Evolutionary conservation across 1,140 invertebrate genomes (phyloP), one percentile per base, ranked within the genome.

Genomic region (Brachionus asplanchnoidis): DNA sequence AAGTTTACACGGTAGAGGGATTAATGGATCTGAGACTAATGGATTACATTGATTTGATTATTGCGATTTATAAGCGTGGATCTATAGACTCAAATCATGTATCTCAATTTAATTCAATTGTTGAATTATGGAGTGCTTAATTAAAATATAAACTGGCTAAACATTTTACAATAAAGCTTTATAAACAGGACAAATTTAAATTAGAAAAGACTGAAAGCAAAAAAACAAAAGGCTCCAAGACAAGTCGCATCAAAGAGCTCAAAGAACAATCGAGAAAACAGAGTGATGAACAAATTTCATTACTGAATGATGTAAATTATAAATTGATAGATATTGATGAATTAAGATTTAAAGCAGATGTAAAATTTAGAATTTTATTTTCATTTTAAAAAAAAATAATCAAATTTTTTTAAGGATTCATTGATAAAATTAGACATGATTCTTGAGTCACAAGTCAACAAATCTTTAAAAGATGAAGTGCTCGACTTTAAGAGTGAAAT

Each of bases 131-230:
- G 89, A 86, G 87, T 20, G 87, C 88, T 65, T 85, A 86, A 17
- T 28, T 82, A 78, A 86, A 88, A 84, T 89, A 89, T 75, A 89
- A 89, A 87, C 85, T 90, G 78, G 88, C 88, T 73, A 89, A 90
- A 85, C 88, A 90, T 77, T 88, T 90, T 42, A 88, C 89, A 12
- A 65, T 82, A 0, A 68, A 82, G 60, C n/a, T 82, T 12, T 77
- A 77, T 23, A 77, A 77, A 50, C 42, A 40, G n/a, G 68, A 73
- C 68, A 73, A 73, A 73, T 73, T 73, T 17, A 73, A 73, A 20
- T 20, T 73, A 5, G 68, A 46, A 26, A 50, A 20, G 11, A 14
- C 12, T 14, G 20, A 46, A 17, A 20, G 40, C 26, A 77, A 77
- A 77, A 77, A 46, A 77, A 12, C 73, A 2, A 77, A 50, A 77